Percentiles rank a stretch among this genome's conserved stretches.
These are phyloP conservation scores for Stictonetta naevosa DNA, from an alignment of 2,113 vertebrate genomes.

Conservation along the genomic window DNA sequence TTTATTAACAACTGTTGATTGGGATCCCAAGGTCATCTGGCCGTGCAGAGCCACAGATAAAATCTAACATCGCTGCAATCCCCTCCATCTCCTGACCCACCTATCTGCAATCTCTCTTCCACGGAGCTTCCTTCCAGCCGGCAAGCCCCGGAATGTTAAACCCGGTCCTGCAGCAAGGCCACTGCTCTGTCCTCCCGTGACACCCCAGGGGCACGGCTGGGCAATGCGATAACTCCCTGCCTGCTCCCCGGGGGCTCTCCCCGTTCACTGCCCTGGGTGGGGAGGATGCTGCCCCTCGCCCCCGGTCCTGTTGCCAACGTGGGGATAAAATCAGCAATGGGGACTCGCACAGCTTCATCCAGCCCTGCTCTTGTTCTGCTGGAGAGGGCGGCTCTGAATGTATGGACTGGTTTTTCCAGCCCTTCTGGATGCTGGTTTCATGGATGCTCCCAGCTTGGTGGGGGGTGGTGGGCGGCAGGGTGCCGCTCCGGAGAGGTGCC, in stretches of 20 bases:
- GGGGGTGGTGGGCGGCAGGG: not conserved
- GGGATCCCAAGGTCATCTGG: not conserved
- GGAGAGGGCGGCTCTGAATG: rapidly evolving
- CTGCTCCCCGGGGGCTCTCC: rapidly evolving
- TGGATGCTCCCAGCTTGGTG: not conserved
- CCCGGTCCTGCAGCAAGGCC: not conserved
- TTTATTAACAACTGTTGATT: conserved; percentile 24
- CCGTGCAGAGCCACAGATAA: not conserved
- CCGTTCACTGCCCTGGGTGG: rapidly evolving
- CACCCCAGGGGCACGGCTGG: not conserved
- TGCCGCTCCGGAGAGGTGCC: not conserved
- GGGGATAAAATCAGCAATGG: not conserved
- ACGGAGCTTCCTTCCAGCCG: not conserved
- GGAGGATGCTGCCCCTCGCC: no score
- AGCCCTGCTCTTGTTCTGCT: not conserved
- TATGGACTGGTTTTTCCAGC: not conserved
- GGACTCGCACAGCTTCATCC: not conserved
- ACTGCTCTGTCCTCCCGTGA: not conserved
- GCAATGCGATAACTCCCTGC: not conserved
- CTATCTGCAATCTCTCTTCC: not conserved
- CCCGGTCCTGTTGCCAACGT: not conserved
- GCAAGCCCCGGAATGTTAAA: not conserved
- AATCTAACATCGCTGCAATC: not conserved
- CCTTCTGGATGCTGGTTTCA: not conserved
- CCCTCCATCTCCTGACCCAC: not conserved